phyloP scores from a whole-genome alignment of 2,113 vertebrate genomes.

The Mus pahari region DNA sequence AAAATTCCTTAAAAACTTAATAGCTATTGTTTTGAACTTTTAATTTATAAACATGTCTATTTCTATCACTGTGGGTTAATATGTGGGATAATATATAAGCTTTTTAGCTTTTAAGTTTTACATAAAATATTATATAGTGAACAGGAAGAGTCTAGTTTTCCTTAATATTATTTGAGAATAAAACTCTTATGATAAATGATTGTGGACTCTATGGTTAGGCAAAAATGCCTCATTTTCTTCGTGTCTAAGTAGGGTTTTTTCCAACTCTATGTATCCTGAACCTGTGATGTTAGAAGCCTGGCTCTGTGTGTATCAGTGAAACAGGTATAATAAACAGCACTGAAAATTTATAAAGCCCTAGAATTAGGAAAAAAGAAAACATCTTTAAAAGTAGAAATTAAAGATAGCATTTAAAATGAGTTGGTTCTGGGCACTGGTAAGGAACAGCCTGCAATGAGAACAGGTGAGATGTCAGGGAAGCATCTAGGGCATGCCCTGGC shows the following conservation, averaged over 20 bases:
- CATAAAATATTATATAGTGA: slow-evolving; percentile 21
- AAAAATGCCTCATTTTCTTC: not conserved
- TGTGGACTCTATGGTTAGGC: not conserved
- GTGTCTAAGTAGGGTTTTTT: not conserved
- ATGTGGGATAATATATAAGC: not conserved
- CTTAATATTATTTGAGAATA: not conserved
- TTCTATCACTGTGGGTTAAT: not conserved
- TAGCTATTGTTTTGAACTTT: not conserved
- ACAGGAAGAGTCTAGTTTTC: not conserved
- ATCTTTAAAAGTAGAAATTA: slow-evolving; percentile 11
- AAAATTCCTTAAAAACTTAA: slow-evolving; percentile 20
- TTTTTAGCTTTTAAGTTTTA: not conserved
- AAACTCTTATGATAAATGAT: not conserved
- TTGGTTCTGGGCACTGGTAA: not conserved
- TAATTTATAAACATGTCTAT: not conserved
- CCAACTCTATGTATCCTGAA: not conserved
- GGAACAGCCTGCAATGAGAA: not conserved
- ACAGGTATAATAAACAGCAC: not conserved
- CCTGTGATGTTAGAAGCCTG: not conserved
- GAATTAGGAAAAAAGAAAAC: not conserved
- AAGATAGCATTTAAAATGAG: not conserved
- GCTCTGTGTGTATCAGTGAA: not conserved
- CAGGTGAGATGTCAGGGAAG: rapidly evolving
- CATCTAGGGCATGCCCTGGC: rapidly evolving
- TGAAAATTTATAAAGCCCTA: not conserved